Conservation (phyloP, 2,888 invertebrate genomes). For the Melanostoma scalare region DNA sequence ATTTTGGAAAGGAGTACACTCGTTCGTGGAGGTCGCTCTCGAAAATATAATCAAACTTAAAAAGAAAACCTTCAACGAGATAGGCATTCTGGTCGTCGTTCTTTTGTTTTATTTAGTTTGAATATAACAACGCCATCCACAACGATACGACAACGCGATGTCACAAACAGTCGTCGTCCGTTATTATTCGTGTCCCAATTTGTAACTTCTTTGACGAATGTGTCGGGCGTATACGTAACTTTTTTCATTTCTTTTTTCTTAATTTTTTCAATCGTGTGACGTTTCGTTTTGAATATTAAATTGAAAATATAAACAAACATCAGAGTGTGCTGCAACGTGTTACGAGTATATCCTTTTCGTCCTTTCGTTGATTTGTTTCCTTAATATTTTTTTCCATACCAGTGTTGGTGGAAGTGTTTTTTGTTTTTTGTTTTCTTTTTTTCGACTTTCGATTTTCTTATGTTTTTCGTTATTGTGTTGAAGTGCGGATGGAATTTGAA, state of each 20-base stretch:
- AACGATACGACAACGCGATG: not conserved
- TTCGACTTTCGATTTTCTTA: not conserved
- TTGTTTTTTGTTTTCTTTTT: not conserved
- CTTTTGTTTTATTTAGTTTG: not conserved
- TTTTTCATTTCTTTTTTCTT: constrained; percentile 5
- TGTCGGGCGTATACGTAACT: constrained; percentile 56
- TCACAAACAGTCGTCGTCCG: constrained; percentile 10
- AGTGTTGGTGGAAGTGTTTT: not conserved
- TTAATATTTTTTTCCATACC: constrained; percentile 7
- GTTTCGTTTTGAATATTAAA: constrained; percentile 42
- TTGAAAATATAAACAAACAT: constrained; percentile 51
- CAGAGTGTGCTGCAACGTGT: constrained; percentile 21
- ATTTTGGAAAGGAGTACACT: constrained; percentile 46
- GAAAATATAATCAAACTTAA: constrained; percentile 6
- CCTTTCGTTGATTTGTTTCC: constrained; percentile 10
- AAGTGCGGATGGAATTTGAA: constrained; percentile 22
- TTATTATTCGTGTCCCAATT: constrained; percentile 38
- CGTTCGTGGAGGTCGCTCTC: constrained; percentile 20
- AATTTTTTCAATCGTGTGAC: constrained; percentile 7
- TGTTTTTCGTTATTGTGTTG: not conserved
- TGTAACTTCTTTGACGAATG: constrained; percentile 30
- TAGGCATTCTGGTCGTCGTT: constrained; percentile 15
- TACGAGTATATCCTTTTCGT: constrained; percentile 1
- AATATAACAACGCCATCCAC: constrained; percentile 20
- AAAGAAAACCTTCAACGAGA: constrained; percentile 28